Evolutionary conservation across 2,797 vertebrate genomes (phyloP), one percentile per base, ranked within the genome.

Genomic region (Orientallactaga sibirica): DNA sequence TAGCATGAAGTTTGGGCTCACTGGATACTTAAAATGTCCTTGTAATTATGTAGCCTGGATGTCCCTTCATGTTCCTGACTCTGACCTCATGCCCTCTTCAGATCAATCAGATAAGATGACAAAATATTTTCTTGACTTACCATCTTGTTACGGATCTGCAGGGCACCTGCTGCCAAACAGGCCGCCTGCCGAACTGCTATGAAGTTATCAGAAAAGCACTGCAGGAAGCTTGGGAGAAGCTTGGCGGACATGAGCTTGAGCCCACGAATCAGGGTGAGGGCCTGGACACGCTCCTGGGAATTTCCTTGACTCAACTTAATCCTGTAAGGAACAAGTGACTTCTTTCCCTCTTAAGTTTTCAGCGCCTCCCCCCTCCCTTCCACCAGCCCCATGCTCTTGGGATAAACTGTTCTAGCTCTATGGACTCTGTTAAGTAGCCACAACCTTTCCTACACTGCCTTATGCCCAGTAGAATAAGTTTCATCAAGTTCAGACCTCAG

Each of bases 161-260:
- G 97, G 79, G 96, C 96, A 81, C 98, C 98, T 22, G 98, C 98
- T 70, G 98, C 98, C 79, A 97, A 93, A 85, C 98, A 99, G 85
- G 98, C 98, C 96, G 98, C 98, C 91, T 76, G 97, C 79, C 98
- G 97, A 33, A 98, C 98, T 85, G 97, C 96, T 90, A 96, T 94
- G 93, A 98, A 98, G 74, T 98, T 97, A 93, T 98, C 97, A 19
- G 96, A 97, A 95, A 99, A 98, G 95, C 98, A 98, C 27, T 62
- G 76, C 81, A 99, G 96, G 92, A 98, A 98, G 92, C 92, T 92
- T 5, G 98, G 98, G 81, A 98, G 95, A 80, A 99, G 96, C 96
- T 98, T 98, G 80, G 97, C 97, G 2, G 98, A 98, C 98, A 99
- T 98, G 90, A 98, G 96, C 71, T 96, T 97, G 33, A 98, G 97